Evolutionary conservation across 2,797 vertebrate species (phyloP).

Genomic region (Oreochromis grahami): DNA sequence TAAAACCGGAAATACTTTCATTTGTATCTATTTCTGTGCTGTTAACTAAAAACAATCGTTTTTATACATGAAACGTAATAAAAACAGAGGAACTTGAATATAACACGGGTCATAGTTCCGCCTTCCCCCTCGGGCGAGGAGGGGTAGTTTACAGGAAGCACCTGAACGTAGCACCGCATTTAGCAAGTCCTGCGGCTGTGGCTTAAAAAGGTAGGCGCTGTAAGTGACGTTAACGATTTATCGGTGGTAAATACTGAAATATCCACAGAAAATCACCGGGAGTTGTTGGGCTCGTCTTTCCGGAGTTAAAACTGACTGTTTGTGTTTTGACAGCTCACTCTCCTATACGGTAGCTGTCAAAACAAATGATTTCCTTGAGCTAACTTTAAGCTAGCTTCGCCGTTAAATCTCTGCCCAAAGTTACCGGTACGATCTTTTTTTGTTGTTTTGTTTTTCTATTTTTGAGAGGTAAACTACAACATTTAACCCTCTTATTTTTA

Average conservation of each 20-base stretch:
- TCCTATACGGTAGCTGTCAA: conserved; percentile 35
- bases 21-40: not conserved
- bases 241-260: not conserved
- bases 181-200: conserved; percentile 1
- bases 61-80: not conserved
- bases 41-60: not conserved
- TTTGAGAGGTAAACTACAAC: not conserved
- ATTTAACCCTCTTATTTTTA: fast-evolving
- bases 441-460: not conserved
- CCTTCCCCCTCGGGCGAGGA: not conserved
- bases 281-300: not conserved
- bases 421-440: not conserved
- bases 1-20: not conserved
- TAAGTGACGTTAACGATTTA: not conserved
- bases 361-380: conserved; percentile 39
- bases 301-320: not conserved
- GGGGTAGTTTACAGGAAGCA: conserved; percentile 6
- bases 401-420: conserved; percentile 1
- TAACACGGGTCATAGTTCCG: not conserved
- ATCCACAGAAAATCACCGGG: not conserved
- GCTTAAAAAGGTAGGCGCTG: conserved; percentile 12
- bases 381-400: conserved; percentile 25
- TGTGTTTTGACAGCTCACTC: not conserved
- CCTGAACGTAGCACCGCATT: conserved; percentile 28
- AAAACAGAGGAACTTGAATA: not conserved